These are phyloP conservation scores for Lasioglossum morio DNA, from an alignment of 2,888 invertebrate species.

Conservation along the genomic window DNA sequence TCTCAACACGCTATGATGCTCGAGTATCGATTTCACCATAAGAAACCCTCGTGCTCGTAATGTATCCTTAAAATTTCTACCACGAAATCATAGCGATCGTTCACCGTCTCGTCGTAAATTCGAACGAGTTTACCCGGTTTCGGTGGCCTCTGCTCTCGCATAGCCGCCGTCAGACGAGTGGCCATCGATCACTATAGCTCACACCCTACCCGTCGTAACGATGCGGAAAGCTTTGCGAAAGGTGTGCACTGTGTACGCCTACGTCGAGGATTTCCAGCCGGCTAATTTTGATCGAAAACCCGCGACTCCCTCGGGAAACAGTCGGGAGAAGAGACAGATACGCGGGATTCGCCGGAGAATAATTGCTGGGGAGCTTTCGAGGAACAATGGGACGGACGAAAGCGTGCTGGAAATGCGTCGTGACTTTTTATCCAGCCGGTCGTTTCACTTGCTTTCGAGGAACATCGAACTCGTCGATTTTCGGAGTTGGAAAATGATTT, in stretches of 20 bases:
- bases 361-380: conserved; percentile 10
- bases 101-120: conserved; percentile 26
- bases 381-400: not conserved
- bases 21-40: not conserved
- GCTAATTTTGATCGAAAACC: conserved; percentile 23
- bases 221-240: not conserved
- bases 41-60: not conserved
- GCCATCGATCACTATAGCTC: conserved; percentile 56
- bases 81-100: conserved; percentile 42
- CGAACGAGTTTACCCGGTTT: not conserved
- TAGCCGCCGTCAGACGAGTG: conserved; percentile 22
- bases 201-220: not conserved
- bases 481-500: not conserved
- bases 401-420: conserved; percentile 32
- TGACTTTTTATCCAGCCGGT: not conserved
- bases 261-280: not conserved
- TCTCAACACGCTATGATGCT: not conserved
- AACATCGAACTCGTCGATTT: not conserved
- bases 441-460: not conserved
- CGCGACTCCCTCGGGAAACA: not conserved
- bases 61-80: conserved; percentile 43
- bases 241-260: not conserved
- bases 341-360: conserved; percentile 12
- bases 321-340: not conserved
- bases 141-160: conserved; percentile 23